phyloP scores from a whole-genome alignment of 2,888 invertebrate genomes.

The Perizoma flavofasciatum region DNA sequence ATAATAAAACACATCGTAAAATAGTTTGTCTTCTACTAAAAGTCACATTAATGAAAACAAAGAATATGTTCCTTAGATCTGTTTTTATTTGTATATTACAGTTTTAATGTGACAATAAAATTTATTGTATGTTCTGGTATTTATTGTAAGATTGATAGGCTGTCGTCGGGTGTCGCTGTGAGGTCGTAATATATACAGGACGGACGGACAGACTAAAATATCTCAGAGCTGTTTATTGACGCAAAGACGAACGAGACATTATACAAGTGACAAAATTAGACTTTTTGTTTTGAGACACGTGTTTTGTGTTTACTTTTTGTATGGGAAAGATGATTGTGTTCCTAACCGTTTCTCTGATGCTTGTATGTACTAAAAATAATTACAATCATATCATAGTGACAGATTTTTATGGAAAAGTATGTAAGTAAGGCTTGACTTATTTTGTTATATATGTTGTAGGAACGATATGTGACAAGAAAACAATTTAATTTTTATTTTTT shows the following conservation, averaged over 20 bases:
- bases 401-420: too few relatives aligned
- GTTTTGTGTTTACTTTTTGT: slow-evolving; percentile 45
- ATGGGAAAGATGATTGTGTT: slow-evolving; percentile 27
- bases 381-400: too few relatives aligned
- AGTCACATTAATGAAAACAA: slow-evolving; percentile 65
- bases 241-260: slow-evolving; percentile 60
- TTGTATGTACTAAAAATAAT: too few relatives aligned
- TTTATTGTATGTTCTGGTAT: slow-evolving; percentile 62
- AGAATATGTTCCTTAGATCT: slow-evolving; percentile 43
- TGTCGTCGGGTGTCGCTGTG: slow-evolving; percentile 77
- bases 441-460: too few relatives aligned
- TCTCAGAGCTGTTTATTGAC: slow-evolving; percentile 75
- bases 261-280: slow-evolving; percentile 67
- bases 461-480: too few relatives aligned
- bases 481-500: too few relatives aligned
- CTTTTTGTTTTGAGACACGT: slow-evolving; percentile 55
- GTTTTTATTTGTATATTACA: slow-evolving; percentile 41
- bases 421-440: too few relatives aligned
- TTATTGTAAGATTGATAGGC: slow-evolving; percentile 79
- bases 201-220: slow-evolving; percentile 67
- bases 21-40: slow-evolving; percentile 72
- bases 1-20: slow-evolving; percentile 66
- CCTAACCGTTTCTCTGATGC: slow-evolving; percentile 12
- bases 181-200: slow-evolving; percentile 66
- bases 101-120: slow-evolving; percentile 45